Evolutionary conservation across 2,888 invertebrate genomes (phyloP), one percentile per base, ranked within the genome.

Genomic region (Oligia strigilis): DNA sequence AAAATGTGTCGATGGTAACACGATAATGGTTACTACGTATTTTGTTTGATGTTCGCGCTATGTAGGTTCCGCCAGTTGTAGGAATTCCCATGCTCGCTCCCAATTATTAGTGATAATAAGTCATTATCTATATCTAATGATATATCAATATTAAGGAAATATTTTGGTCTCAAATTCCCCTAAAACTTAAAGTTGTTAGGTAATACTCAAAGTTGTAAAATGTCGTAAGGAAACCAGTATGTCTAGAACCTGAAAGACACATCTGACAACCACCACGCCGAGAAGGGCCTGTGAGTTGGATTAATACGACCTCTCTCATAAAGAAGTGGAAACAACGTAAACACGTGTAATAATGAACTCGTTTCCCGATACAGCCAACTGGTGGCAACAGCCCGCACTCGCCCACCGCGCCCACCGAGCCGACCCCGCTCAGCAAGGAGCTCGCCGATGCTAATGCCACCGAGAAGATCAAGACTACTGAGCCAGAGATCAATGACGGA

Each of bases 401-500:
- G 0, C 97, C 97, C 58, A 95, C 95, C 0, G 95, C 94, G 0
- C 94, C 95, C 0, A 86, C 88, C 5, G 95, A 96, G 85, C 95
- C 95, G 0, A 84, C 94, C 2, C 96, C 96, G 36, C 94, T 97
- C 49, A 97, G 97, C 94, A 97, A 97, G 94, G 97, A 97, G 89
- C 93, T 97, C 2, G 95, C 96, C 8, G 97, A 97, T 67, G 97
- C 96, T 75, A 94, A 93, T 87, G 96, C 96, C 49, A 97, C 97
- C 0, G 97, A 97, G 92, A 97, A 97, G 86, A 88, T 91, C 81
- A 97, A 97, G 90, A 91, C 95, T 0, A 29, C 89, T 2, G 97
- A 97, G 69, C 95, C 95, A 0, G 97, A 97, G 84, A 90, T 96
- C 88, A 97, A 97, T 86, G 98, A 98, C 74, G 98, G 98, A 46